Conservation (phyloP, 2,888 invertebrate species). For the Lasioglossum lativentre region DNA sequence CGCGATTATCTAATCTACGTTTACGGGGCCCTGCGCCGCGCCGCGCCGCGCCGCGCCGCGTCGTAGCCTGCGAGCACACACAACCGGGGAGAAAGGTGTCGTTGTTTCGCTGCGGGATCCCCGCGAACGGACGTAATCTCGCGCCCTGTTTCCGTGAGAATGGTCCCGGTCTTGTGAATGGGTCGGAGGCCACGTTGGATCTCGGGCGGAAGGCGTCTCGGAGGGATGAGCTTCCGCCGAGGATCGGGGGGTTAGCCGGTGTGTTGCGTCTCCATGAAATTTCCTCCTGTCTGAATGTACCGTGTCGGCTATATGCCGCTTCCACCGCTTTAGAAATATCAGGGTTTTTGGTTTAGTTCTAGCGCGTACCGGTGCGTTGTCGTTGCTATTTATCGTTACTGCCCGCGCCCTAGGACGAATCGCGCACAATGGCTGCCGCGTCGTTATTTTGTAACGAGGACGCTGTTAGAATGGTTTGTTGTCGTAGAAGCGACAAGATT, state of each 20-base stretch:
- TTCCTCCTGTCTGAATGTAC: constrained; percentile 5
- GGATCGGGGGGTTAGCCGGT: not conserved
- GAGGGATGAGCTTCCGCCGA: constrained; percentile 26
- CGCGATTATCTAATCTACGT: constrained; percentile 72
- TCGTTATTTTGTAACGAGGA: not conserved
- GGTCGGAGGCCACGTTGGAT: constrained; percentile 24
- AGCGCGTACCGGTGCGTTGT: not conserved
- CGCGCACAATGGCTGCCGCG: not conserved
- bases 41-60: not conserved
- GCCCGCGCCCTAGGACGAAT: not conserved
- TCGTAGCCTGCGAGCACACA: constrained; percentile 4
- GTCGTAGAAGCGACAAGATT: not conserved
- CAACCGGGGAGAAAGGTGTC: constrained; percentile 54
- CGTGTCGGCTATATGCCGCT: not conserved
- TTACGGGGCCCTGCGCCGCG: constrained; percentile 56
- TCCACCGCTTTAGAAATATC: not conserved
- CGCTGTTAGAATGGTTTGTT: not conserved
- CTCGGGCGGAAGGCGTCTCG: constrained; percentile 22
- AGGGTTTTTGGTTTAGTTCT: not conserved
- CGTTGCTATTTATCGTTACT: not conserved
- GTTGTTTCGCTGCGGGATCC: constrained; percentile 62
- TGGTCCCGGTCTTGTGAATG: constrained; percentile 43
- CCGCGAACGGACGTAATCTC: constrained; percentile 51
- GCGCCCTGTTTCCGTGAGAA: constrained; percentile 63
- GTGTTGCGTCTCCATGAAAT: not conserved